Evolutionary conservation across 2,113 vertebrate genomes (phyloP), one percentile per base, ranked within the genome.

Genomic region (Perccottus glenii): DNA sequence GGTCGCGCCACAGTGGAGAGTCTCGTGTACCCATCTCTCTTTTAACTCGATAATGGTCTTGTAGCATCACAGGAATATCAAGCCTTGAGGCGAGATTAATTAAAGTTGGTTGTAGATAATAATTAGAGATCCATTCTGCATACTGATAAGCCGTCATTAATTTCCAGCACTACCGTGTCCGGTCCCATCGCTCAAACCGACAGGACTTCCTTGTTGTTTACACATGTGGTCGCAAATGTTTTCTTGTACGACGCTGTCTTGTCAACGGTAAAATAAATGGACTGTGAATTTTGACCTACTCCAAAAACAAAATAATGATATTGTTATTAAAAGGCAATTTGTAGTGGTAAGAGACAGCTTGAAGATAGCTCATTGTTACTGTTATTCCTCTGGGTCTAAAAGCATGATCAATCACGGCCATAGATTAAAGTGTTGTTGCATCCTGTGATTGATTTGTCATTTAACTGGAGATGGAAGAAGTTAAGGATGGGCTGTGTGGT

Each of bases 21-120:
- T n/a, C 46, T 75, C 6, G 1, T 12, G 5, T 12, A 15, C 15
- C 63, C 43, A 55, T n/a, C 8, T 15, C 19, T 43, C 16, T 72
- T 59, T 27, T 51, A 62, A 78, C 74, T 60, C 60, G 60, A 77
- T 79, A 50, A 71, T 75, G 12, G 75, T 58, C 49, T 80, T 59
- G 33, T 35, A 45, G 58, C 75, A n/a, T 53, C 61, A 55, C 75
- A 70, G 32, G 43, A 60, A 64, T 70, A 72, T 77, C 53, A 62
- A 10, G 64, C 51, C 1, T 69, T 50, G 72, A 65, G 78, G 69
- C 58, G 35, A 79, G 73, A 80, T 87, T 81, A 87, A 87, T 82
- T 83, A 84, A 78, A 79, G 73, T 63, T 71, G 76, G 76, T 82
- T 75, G 75, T 1, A 70, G 80, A 81, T 85, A 77, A 88, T 86